These are phyloP conservation scores for Aporrectodea caliginosa DNA, from an alignment of 1,140 invertebrate species.

Conservation along the genomic window DNA sequence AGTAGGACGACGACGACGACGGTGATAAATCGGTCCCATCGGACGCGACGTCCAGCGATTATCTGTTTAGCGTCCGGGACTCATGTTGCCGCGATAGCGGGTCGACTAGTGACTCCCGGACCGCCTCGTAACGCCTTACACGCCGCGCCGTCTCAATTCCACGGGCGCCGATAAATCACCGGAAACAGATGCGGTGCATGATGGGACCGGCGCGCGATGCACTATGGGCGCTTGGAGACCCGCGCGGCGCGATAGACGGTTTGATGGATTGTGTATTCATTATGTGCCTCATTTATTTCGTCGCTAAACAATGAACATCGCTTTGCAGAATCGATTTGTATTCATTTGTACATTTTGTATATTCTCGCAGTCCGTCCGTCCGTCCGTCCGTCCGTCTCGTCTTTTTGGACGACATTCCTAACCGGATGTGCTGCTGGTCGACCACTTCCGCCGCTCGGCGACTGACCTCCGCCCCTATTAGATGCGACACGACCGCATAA, in stretches of 20 bases:
- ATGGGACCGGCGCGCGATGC: not conserved
- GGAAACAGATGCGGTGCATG: not conserved
- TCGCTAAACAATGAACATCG: not conserved
- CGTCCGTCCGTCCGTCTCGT: no score
- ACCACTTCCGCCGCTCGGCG: no score
- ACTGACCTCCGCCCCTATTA: no score
- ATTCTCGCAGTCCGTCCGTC: not conserved
- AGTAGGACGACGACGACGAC: no score
- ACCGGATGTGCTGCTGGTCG: no score
- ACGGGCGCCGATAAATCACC: not conserved
- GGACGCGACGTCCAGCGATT: not conserved
- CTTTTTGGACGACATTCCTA: no score
- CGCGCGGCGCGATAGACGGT: not conserved
- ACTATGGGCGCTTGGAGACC: not conserved
- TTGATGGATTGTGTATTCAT: not conserved
- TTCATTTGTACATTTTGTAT: not conserved
- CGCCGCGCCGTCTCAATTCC: not conserved
- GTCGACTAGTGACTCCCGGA: not conserved
- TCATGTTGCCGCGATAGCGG: not conserved
- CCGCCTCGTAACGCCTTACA: not conserved
- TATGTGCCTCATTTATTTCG: not conserved
- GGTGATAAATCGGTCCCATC: not conserved
- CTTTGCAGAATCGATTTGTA: not conserved
- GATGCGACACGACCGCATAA: no score
- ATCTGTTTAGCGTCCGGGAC: conserved; percentile 1